Evolutionary conservation across 1,140 invertebrate species (phyloP), one percentile per base, ranked within the genome.

Genomic region (Aricia agestis): DNA sequence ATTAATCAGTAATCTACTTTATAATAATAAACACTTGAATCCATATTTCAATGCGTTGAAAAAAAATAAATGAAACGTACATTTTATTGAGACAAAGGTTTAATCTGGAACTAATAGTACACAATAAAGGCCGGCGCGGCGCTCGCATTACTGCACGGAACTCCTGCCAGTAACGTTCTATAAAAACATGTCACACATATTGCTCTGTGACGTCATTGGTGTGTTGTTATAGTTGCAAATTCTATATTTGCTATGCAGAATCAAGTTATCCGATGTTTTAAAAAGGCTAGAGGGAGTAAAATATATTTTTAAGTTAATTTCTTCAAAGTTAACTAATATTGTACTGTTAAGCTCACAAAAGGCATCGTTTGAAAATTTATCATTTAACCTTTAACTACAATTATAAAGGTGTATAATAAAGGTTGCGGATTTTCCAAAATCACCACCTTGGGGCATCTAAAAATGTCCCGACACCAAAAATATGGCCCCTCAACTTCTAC

Each of bases 21-120:
- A 52, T 9, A 52, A 52, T 11, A 13, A 52, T 4, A 52, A 25
- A 25, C 25, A 25, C 25, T 0, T 15, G 0, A 52, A 52, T 52
- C 1, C 10, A 52, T 52, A 52, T 52, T 52, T 2, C 13, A 15
- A 52, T 9, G 45, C 45, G 3, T 9, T 52, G 45, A 52, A 11
- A 52, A 63, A 13, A 18, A 19, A 59, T 59, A 17, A 59, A 59
- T 59, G 4, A 59, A 59, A 63, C 59, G 25, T 31, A 63, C 10
- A 19, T 19, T 63, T 63, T 18, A 63, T 63, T 11, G 59, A 63
- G 59, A 63, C 59, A 63, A 63, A 19, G 59, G 18, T 63, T 63
- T 63, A 63, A 63, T 63, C 59, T 63, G 59, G 19, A 63, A 63
- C 59, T 63, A 63, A 63, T 63, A 63, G 59, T 19, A 25, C 59